A percentile compares a stretch with the other conserved stretches of the same genome.
Conservation (phyloP, 2,888 invertebrate species). For the Eilema griseolum region DNA sequence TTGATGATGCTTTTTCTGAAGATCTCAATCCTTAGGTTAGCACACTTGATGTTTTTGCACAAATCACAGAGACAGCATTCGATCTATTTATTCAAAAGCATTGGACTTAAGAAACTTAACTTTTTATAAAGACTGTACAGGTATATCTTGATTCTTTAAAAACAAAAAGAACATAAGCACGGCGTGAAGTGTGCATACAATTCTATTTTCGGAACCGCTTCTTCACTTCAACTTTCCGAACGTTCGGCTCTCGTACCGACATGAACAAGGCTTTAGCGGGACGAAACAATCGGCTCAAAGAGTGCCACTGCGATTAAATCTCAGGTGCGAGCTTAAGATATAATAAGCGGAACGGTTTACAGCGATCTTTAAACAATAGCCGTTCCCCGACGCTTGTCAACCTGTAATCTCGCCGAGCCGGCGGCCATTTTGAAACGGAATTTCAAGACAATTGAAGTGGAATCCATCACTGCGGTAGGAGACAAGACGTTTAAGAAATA, state of each 20-base stretch:
- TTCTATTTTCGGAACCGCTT: conserved; percentile 11
- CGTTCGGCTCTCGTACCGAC: conserved; percentile 12
- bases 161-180: neutral
- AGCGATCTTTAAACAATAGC: conserved; percentile 66
- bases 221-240: conserved; percentile 22
- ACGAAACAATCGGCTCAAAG: conserved; percentile 49
- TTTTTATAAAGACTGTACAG: neutral
- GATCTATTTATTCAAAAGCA: too few species aligned
- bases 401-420: conserved; percentile 62
- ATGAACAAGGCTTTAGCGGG: conserved; percentile 27
- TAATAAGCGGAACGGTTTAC: conserved; percentile 58
- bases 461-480: neutral
- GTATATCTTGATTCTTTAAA: neutral
- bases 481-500: neutral
- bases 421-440: conserved; percentile 8
- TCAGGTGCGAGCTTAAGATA: conserved; percentile 59
- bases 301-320: conserved; percentile 49
- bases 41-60: too few species aligned
- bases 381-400: conserved; percentile 63
- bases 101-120: neutral
- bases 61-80: too few species aligned
- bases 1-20: too few species aligned
- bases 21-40: too few species aligned
- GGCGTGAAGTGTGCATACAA: conserved; percentile 1
- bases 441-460: conserved; percentile 4